Evolutionary conservation across 1,140 invertebrate genomes (phyloP), one percentile per base, ranked within the genome.

Genomic region (Mizuhopecten yessoensis): DNA sequence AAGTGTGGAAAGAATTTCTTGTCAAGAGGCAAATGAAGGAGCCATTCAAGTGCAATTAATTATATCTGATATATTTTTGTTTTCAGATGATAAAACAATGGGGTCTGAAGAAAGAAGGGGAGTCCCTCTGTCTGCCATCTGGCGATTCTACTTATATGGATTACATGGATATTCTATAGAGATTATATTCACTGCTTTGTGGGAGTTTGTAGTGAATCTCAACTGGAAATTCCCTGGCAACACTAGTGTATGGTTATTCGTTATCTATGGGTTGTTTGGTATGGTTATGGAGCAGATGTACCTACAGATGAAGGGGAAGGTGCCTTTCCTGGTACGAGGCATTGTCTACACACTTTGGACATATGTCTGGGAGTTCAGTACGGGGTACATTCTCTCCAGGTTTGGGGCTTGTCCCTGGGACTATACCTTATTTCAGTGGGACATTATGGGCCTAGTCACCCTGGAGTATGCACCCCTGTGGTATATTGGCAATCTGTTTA

Each of bases 351-450:
- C 97, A 9, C 10, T 96, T 0, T 97, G 97, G 96, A 96, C 97
- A 49, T 97, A 97, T 93, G 88, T 95, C 13, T 97, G 97, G 97
- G 97, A 97, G 92, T 97, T 97, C 93, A 95, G 95, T 57, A 96
- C 96, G 86, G 97, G 97, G 17, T 96, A 94, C 90, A 86, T 97
- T n/a, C 94, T 97, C 13, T 95, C 96, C 49, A 94, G 96, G 87
- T 97, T 97, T 91, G 95, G 96, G 91, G 97, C 97, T 0, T 97
- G 97, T 94, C 97, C 97, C 0, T 97, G 97, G 97, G 97, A 97
- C 92, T 97, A 97, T 93, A 96, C 96, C 20, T 96, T 95, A 33
- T 96, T 97, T 93, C 93, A 95, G 89, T 97, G 96, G 91, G 96
- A 97, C 93, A 95, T 97, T 87, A 96, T 96, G 94, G 97, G 97